Percentiles rank a stretch among this genome's conserved stretches.
Conservation (phyloP, 2,797 vertebrate genomes). For the Heliangelus exortis region DNA sequence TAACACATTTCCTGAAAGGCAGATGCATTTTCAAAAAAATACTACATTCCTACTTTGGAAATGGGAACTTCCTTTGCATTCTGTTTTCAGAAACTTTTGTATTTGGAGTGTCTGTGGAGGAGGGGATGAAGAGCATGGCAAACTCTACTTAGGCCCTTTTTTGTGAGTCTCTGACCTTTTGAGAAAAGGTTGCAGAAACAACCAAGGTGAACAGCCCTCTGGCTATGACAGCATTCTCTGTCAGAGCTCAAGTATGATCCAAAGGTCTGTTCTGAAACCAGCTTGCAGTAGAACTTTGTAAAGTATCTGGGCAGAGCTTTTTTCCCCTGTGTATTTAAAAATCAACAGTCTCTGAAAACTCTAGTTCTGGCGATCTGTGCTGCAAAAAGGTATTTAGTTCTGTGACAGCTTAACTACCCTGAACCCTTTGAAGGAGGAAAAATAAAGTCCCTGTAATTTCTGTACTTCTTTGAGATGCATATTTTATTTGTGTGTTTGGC, state of each 20-base stretch:
- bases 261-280: neutral
- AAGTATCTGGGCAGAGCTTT: neutral
- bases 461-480: neutral
- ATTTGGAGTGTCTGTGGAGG: neutral
- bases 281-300: neutral
- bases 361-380: neutral
- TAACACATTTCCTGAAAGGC: neutral
- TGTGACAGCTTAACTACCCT: neutral
- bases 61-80: neutral
- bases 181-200: neutral
- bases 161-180: fast-evolving
- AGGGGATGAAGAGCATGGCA: neutral
- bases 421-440: neutral
- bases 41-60: neutral
- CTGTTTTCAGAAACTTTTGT: neutral
- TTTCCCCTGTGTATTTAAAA: neutral
- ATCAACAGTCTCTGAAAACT: neutral
- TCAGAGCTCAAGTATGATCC: neutral
- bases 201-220: neutral
- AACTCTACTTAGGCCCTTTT: neutral
- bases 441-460: neutral
- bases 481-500: neutral
- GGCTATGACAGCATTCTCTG: neutral
- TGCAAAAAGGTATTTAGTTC: neutral
- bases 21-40: neutral